Conservation (phyloP, 2,888 invertebrate species). For the Spatulosminthurus flaviceps region DNA sequence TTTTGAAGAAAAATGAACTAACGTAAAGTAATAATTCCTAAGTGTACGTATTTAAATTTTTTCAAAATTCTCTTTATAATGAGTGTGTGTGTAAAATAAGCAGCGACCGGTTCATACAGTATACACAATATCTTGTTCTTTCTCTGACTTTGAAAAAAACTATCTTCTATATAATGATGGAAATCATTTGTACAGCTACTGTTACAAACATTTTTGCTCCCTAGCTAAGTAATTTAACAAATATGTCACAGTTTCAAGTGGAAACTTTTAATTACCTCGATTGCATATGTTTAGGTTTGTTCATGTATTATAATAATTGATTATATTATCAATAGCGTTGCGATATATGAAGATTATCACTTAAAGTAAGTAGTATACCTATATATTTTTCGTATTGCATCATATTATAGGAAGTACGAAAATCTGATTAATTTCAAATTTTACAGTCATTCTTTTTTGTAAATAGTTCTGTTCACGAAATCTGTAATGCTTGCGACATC, state of each 20-base stretch:
- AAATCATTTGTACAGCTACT: slow-evolving; percentile 4
- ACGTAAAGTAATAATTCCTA: background rate
- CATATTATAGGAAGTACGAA: background rate
- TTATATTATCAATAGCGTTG: background rate
- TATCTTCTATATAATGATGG: background rate
- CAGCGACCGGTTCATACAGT: background rate
- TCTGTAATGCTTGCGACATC: no score
- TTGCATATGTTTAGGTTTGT: background rate
- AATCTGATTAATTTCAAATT: background rate
- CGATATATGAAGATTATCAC: background rate
- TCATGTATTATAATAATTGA: background rate
- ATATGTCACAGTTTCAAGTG: background rate
- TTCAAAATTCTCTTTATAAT: slow-evolving; percentile 19
- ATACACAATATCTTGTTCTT: slow-evolving; percentile 7
- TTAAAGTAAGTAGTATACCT: background rate
- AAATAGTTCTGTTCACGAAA: background rate
- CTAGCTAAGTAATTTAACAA: background rate
- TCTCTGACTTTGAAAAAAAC: background rate
- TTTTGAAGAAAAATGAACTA: slow-evolving; percentile 29
- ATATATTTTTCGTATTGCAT: slow-evolving; percentile 18
- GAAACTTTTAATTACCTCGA: background rate
- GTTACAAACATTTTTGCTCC: background rate
- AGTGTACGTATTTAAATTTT: slow-evolving; percentile 4
- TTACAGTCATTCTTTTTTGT: slow-evolving; percentile 1
- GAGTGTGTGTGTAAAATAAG: background rate